A percentile compares a stretch with the other conserved stretches of the same genome.
Conservation (phyloP, 2,797 vertebrate species). For the Etheostoma perlongum region DNA sequence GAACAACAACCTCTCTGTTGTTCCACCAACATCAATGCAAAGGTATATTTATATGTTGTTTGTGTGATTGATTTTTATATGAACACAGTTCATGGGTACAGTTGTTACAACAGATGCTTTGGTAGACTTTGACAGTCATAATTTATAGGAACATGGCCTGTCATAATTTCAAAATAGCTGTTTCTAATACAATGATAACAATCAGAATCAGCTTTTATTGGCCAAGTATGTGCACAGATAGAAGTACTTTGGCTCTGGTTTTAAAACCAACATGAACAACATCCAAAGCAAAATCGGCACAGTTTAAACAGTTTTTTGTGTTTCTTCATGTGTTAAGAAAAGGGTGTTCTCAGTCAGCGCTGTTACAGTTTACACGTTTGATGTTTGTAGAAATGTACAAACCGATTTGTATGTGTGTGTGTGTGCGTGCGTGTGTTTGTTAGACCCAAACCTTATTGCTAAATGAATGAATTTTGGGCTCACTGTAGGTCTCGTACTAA, state of each 20-base stretch:
- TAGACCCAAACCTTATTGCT: neutral
- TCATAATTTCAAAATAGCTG: neutral
- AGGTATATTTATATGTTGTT: constrained; percentile 61
- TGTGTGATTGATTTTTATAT: constrained; percentile 7
- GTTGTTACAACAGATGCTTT: neutral
- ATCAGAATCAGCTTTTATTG: neutral
- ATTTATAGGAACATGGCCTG: neutral
- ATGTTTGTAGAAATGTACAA: neutral
- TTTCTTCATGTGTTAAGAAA: constrained; percentile 3
- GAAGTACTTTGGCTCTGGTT: neutral
- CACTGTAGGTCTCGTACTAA: neutral
- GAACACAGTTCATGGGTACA: neutral
- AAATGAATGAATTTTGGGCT: neutral
- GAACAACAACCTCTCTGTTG: constrained; percentile 24
- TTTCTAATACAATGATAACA: neutral
- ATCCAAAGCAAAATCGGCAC: neutral
- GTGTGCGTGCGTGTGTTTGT: too few relatives aligned
- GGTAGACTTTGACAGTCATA: neutral
- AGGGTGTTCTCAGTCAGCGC: neutral
- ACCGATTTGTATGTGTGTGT: neutral
- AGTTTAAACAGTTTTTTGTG: neutral
- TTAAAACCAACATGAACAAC: neutral
- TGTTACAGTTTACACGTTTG: neutral
- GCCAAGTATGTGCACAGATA: neutral
- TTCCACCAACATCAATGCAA: constrained; percentile 60